These are phyloP conservation scores for Montipora foliosa DNA, from an alignment of 64 coral and sea anemone species.

Conservation along the genomic window DNA sequence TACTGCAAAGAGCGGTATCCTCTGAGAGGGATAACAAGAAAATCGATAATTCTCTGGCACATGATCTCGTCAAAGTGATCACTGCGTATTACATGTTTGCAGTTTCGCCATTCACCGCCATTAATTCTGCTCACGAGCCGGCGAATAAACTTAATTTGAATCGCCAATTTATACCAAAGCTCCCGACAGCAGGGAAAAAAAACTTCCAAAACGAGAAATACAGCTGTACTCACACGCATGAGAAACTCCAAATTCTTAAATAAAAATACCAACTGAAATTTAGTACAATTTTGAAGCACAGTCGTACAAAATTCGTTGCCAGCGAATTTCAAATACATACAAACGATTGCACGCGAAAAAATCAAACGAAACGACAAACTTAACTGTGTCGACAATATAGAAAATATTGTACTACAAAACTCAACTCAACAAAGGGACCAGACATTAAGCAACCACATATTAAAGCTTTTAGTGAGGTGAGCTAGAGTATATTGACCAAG, in stretches of 20 bases:
- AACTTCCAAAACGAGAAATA: not conserved
- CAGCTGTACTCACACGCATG: not conserved
- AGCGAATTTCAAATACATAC: not conserved
- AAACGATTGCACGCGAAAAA: not conserved
- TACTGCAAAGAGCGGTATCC: not conserved
- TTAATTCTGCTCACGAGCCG: not conserved
- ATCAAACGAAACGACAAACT: not conserved
- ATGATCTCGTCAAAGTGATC: not conserved
- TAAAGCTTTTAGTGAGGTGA: not conserved
- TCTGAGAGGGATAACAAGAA: not conserved
- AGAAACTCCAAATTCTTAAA: not conserved
- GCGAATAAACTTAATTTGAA: not conserved
- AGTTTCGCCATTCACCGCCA: not conserved
- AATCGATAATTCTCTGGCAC: not conserved
- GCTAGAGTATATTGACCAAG: not conserved
- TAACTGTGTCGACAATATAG: not conserved
- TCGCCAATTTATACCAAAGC: not conserved
- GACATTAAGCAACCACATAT: not conserved
- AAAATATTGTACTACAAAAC: not conserved
- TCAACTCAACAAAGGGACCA: not conserved
- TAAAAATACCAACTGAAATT: not conserved
- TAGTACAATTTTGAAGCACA: not conserved
- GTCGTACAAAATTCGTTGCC: slow-evolving; percentile 6
- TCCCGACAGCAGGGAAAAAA: not conserved
- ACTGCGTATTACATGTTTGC: not conserved